Conservation (phyloP, 2,888 invertebrate species). For the Beris morrisii region DNA sequence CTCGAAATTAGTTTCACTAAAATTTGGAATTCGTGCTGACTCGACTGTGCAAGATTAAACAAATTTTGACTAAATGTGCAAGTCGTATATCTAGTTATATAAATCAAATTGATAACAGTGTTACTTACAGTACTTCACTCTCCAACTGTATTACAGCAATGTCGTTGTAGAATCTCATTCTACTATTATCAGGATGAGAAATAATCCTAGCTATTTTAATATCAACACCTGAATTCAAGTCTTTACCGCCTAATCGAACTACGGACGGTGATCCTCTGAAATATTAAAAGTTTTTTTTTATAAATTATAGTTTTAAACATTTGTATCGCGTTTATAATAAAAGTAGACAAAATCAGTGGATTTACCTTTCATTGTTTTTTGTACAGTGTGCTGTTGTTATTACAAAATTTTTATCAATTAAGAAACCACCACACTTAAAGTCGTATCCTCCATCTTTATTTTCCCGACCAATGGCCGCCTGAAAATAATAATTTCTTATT, state of each 20-base stretch:
- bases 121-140: constrained; percentile 9
- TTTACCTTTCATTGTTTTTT: constrained; percentile 45
- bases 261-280: neutral
- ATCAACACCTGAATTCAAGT: neutral
- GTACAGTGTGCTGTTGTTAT: constrained; percentile 63
- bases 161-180: constrained; percentile 26
- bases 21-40: no score
- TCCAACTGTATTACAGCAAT: constrained; percentile 31
- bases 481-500: constrained; percentile 1
- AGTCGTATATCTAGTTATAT: no score
- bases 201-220: constrained; percentile 8
- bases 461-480: constrained; percentile 41
- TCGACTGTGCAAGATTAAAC: no score
- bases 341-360: no score
- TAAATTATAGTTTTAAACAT: neutral
- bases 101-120: no score
- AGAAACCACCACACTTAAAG: constrained; percentile 34
- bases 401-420: constrained; percentile 58
- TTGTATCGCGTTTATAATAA: neutral
- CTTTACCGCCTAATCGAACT: neutral
- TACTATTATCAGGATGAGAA: constrained; percentile 25
- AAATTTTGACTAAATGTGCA: no score
- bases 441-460: neutral
- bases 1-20: no score
- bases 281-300: no score